Conservation (phyloP, 2,888 invertebrate species). For the Caradrina clavipalpis region DNA sequence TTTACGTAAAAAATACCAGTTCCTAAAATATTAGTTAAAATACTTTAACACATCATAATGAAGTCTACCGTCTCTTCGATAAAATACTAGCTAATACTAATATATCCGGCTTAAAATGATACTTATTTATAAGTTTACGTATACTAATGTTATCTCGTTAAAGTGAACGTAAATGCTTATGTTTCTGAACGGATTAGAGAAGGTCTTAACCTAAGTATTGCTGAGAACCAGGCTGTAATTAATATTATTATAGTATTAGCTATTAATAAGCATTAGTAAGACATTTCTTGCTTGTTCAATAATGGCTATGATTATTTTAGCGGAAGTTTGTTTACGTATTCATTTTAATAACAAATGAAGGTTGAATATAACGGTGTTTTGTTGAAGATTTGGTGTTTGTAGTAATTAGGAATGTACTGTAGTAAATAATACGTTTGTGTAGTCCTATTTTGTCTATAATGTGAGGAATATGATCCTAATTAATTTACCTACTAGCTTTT, state of each 20-base stretch:
- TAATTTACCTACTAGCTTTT: no score
- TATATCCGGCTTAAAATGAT: slow-evolving; percentile 33
- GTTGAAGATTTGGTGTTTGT: no score
- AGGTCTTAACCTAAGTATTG: slow-evolving; percentile 37
- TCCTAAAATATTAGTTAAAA: neutral
- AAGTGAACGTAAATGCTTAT: slow-evolving; percentile 40
- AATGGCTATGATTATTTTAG: slow-evolving; percentile 12
- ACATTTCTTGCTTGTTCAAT: slow-evolving; percentile 33
- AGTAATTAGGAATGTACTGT: no score
- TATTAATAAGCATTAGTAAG: slow-evolving; percentile 44
- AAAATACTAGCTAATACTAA: neutral
- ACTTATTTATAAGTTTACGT: slow-evolving; percentile 28
- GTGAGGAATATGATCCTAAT: no score
- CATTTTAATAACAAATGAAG: slow-evolving; percentile 4
- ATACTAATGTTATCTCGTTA: slow-evolving; percentile 40
- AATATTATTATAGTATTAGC: slow-evolving; percentile 32
- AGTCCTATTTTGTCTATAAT: no score
- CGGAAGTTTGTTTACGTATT: neutral
- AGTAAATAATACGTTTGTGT: no score
- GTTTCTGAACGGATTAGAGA: slow-evolving; percentile 39
- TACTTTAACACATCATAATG: neutral
- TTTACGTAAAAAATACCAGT: neutral
- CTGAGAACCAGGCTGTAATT: slow-evolving; percentile 17
- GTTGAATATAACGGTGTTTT: neutral
- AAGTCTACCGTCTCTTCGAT: slow-evolving; percentile 1